Percentiles rank a stretch among this genome's conserved stretches.
These are phyloP conservation scores for Barbus barbus DNA, from an alignment of 2,113 vertebrate genomes.

Conservation along the genomic window DNA sequence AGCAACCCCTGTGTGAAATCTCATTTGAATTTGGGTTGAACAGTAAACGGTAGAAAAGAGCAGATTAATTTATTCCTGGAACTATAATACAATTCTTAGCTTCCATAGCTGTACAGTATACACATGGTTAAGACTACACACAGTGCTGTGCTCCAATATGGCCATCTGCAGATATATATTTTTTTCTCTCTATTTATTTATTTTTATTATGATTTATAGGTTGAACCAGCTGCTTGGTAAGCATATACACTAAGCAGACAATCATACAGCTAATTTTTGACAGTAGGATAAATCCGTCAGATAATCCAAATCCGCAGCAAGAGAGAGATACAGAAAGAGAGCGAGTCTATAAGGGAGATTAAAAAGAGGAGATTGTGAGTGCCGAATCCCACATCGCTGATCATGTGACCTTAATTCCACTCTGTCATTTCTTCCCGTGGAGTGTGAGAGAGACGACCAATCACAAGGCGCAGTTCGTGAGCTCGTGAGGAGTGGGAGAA, in stretches of 20 bases:
- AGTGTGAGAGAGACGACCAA: conserved; percentile 63
- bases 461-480: conserved; percentile 58
- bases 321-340: too few relatives aligned
- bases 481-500: conserved; percentile 56
- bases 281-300: conserved; percentile 33
- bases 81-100: neutral
- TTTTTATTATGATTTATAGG: conserved; percentile 27
- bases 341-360: conserved; percentile 24
- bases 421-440: conserved; percentile 51
- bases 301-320: conserved; percentile 31
- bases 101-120: neutral
- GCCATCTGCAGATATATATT: conserved; percentile 15
- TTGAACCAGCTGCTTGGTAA: conserved; percentile 17
- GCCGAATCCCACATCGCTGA: conserved; percentile 59
- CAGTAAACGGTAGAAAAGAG: too few relatives aligned
- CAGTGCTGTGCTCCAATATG: neutral
- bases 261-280: conserved; percentile 45
- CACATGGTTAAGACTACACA: conserved; percentile 3
- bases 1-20: neutral
- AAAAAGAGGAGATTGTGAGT: conserved; percentile 48
- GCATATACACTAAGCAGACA: conserved; percentile 20
- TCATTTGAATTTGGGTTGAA: neutral
- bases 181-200: conserved; percentile 20
- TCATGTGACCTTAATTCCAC: conserved; percentile 56
- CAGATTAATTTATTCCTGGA: neutral